Conservation (phyloP, 2,888 invertebrate genomes). For the Ophioninae sp. region DNA sequence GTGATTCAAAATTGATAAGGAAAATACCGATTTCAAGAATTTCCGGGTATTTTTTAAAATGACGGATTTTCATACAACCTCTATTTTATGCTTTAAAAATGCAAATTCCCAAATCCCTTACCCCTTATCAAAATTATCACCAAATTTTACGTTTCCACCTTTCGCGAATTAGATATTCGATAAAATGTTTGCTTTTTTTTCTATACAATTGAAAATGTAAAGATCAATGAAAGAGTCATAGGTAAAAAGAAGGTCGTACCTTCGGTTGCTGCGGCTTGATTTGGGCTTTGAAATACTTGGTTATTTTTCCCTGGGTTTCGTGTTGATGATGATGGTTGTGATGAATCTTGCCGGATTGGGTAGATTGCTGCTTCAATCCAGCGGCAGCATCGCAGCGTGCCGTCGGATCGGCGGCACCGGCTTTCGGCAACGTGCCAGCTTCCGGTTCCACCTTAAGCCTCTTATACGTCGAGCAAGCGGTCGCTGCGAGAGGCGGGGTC, state of each 20-base stretch:
- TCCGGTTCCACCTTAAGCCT: constrained; percentile 78
- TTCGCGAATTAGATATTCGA: too few species aligned
- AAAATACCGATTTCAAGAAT: too few species aligned
- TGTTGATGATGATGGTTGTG: constrained; percentile 72
- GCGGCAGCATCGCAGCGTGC: constrained; percentile 67
- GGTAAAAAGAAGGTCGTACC: constrained; percentile 57
- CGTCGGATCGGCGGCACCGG: constrained; percentile 75
- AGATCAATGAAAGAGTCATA: neutral
- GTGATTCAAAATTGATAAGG: too few species aligned
- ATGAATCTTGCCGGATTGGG: constrained; percentile 64
- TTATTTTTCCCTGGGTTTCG: constrained; percentile 88
- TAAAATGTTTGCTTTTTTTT: too few species aligned
- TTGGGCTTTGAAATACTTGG: constrained; percentile 92
- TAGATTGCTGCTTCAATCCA: constrained; percentile 59
- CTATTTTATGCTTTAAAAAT: too few species aligned
- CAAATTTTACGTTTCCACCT: too few species aligned
- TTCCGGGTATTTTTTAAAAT: too few species aligned
- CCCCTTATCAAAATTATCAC: too few species aligned
- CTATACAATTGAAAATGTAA: too few species aligned
- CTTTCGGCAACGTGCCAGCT: constrained; percentile 76
- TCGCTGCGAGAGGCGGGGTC: constrained; percentile 78
- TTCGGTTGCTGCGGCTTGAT: constrained; percentile 85
- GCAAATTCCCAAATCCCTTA: too few species aligned
- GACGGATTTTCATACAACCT: too few species aligned
- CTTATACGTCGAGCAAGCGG: constrained; percentile 78